Percentiles rank a stretch among this genome's conserved stretches.
These are phyloP conservation scores for Ips nitidus DNA, from an alignment of 1,140 invertebrate genomes.

Conservation along the genomic window DNA sequence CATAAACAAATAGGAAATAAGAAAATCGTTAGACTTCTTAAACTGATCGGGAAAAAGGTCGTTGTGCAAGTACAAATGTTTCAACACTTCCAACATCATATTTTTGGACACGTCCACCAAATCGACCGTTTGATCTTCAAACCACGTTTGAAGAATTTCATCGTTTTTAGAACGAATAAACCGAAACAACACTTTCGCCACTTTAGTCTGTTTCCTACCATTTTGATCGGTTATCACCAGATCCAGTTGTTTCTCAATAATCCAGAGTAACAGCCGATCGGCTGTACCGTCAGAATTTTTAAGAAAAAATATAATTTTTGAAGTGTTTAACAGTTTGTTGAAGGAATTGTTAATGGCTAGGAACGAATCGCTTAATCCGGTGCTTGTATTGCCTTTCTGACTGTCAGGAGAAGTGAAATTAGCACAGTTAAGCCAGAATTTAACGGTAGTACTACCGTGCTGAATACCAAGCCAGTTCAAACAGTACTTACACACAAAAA, in stretches of 20 bases:
- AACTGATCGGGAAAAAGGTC: slow-evolving; percentile 56
- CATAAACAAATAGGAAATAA: slow-evolving; percentile 57
- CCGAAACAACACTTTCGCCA: slow-evolving; percentile 57
- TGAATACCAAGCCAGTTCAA: slow-evolving; percentile 55
- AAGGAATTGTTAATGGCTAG: slow-evolving; percentile 55
- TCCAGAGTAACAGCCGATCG: slow-evolving; percentile 58
- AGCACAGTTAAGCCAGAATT: slow-evolving; percentile 44
- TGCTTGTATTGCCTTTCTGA: slow-evolving; percentile 45
- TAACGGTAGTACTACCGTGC: slow-evolving; percentile 35
- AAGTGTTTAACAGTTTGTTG: slow-evolving; percentile 54
- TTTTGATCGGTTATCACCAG: slow-evolving; percentile 46
- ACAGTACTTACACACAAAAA: slow-evolving; percentile 58
- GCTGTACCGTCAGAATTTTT: slow-evolving; percentile 28
- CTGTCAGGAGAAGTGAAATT: slow-evolving; percentile 1
- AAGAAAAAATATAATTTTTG: slow-evolving; percentile 51
- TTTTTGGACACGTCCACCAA: slow-evolving; percentile 57
- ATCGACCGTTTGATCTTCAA: slow-evolving; percentile 53
- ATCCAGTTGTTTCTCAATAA: slow-evolving; percentile 59
- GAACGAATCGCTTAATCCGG: slow-evolving; percentile 55
- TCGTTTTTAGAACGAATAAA: slow-evolving; percentile 47
- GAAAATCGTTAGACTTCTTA: slow-evolving; percentile 56
- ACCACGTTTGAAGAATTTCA: slow-evolving; percentile 55
- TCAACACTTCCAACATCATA: slow-evolving; percentile 56
- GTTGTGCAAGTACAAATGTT: slow-evolving; percentile 58
- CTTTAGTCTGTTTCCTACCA: slow-evolving; percentile 42